These are phyloP conservation scores for Antrozous pallidus DNA, from an alignment of 2,797 vertebrate genomes.

Conservation along the genomic window DNA sequence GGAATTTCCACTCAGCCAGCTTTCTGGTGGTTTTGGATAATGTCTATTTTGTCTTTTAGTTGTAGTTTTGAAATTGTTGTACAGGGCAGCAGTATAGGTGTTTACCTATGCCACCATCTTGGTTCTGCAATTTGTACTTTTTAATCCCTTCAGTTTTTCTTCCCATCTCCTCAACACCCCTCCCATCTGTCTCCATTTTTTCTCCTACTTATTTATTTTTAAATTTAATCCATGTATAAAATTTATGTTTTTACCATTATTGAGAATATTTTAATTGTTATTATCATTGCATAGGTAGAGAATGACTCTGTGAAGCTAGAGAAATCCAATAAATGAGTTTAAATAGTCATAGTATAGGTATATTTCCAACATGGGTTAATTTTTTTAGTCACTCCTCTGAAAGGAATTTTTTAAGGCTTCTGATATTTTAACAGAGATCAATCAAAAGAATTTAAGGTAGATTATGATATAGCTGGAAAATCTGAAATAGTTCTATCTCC, in stretches of 20 bases:
- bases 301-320: neutral
- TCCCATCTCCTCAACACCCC: too few species aligned
- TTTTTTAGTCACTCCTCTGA: neutral
- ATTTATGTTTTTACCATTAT: neutral
- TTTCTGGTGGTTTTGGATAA: too few species aligned
- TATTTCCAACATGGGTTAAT: neutral
- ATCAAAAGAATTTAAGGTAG: neutral
- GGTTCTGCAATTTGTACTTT: too few species aligned
- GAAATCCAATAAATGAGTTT: neutral
- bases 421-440: constrained; percentile 33
- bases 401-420: neutral
- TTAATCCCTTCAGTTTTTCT: too few species aligned
- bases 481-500: neutral
- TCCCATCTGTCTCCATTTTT: neutral
- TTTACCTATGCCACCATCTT: too few species aligned
- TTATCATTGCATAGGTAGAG: neutral
- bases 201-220: neutral
- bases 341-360: neutral
- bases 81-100: too few species aligned
- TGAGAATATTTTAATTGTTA: neutral
- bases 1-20: too few species aligned
- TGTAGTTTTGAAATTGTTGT: too few species aligned
- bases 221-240: neutral
- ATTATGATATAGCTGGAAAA: neutral
- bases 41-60: too few species aligned